phyloP scores from a whole-genome alignment of 2,113 vertebrate genomes.

The Ciconia stormi region DNA sequence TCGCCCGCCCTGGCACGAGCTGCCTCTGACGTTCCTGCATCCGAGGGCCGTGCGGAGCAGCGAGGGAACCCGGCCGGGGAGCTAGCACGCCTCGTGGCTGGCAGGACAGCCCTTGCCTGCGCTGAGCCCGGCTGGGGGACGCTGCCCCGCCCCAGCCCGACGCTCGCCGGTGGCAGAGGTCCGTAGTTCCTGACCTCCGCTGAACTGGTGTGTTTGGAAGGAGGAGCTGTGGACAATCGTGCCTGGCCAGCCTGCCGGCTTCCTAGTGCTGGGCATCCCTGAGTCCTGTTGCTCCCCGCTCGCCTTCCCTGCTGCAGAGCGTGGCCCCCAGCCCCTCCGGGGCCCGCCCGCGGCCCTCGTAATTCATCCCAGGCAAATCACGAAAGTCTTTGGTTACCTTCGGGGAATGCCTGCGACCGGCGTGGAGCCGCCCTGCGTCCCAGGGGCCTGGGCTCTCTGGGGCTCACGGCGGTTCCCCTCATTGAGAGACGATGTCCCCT shows the following conservation, averaged over 20 bases:
- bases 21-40: no score
- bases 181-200: neutral
- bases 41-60: fast-evolving
- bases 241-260: neutral
- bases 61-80: neutral
- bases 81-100: neutral
- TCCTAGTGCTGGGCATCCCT: neutral
- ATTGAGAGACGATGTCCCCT: neutral
- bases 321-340: neutral
- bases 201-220: neutral
- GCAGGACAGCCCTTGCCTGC: neutral
- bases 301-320: neutral
- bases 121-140: neutral
- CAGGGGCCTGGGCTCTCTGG: neutral
- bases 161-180: neutral
- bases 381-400: neutral
- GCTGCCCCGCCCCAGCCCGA: neutral
- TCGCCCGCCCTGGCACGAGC: neutral
- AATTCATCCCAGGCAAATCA: neutral
- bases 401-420: neutral
- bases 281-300: no score
- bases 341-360: neutral
- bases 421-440: neutral
- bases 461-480: no score
- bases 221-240: neutral